These are phyloP conservation scores for Trimorus sp. DNA, from an alignment of 2,888 invertebrate genomes.

Conservation along the genomic window DNA sequence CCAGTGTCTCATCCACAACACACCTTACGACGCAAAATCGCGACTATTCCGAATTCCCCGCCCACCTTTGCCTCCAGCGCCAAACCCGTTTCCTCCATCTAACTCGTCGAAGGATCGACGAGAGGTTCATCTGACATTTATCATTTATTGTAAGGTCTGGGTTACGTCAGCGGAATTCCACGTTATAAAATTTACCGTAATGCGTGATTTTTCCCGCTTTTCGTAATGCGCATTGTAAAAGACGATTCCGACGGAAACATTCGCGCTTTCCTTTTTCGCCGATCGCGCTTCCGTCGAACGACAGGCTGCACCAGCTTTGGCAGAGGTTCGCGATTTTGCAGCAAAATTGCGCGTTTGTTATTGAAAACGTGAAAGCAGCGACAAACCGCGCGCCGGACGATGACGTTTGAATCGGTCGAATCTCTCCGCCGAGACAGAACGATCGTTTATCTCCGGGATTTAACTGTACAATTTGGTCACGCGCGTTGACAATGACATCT, in stretches of 20 bases:
- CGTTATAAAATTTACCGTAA: conserved; percentile 54
- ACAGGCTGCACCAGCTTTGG: neutral
- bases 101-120: conserved; percentile 30
- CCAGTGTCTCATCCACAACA: neutral
- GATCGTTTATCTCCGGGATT: neutral
- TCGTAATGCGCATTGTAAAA: conserved; percentile 24
- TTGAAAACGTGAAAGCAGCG: too few species aligned
- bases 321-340: neutral
- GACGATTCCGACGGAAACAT: conserved; percentile 3
- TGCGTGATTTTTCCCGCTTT: conserved; percentile 35
- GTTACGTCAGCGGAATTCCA: conserved; percentile 57
- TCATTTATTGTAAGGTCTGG: conserved; percentile 51
- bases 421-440: neutral
- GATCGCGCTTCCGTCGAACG: neutral
- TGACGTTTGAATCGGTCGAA: too few species aligned
- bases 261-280: conserved; percentile 6
- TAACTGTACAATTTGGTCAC: neutral
- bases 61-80: too few species aligned
- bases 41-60: too few species aligned
- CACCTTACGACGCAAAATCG: too few species aligned
- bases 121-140: conserved; percentile 52
- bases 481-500: neutral
- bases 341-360: too few species aligned
- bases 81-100: too few species aligned
- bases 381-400: too few species aligned